These are phyloP conservation scores for Rambutsinella grinnellia DNA, from an alignment of 2,888 invertebrate genomes.

Conservation along the genomic window DNA sequence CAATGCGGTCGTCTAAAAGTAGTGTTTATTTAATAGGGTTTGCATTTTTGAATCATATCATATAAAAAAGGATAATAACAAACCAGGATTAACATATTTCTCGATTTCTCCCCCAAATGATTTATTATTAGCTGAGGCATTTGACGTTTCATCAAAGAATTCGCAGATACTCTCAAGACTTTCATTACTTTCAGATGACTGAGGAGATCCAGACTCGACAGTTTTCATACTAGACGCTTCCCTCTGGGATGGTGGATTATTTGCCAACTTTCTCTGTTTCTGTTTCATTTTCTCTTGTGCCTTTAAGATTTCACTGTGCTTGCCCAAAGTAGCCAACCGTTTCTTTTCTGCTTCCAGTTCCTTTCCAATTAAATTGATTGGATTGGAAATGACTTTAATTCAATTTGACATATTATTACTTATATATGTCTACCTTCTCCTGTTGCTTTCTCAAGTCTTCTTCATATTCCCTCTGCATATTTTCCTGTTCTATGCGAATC, in stretches of 20 bases:
- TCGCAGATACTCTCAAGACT: constrained; percentile 37
- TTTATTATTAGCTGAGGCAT: too few species aligned
- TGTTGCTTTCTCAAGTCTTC: constrained; percentile 52
- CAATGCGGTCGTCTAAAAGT: constrained; percentile 41
- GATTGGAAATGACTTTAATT: not conserved
- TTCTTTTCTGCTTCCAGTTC: constrained; percentile 24
- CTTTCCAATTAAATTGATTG: constrained; percentile 9
- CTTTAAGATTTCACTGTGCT: constrained; percentile 19
- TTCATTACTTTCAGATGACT: constrained; percentile 18
- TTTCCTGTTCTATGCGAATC: constrained; percentile 56
- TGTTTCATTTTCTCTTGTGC: constrained; percentile 4
- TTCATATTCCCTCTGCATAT: constrained; percentile 56
- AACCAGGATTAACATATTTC: constrained; percentile 2
- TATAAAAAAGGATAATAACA: constrained; percentile 1
- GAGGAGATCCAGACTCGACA: not conserved
- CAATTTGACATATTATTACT: not conserved
- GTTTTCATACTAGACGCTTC: not conserved
- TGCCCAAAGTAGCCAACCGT: constrained; percentile 4
- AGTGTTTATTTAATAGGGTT: too few species aligned
- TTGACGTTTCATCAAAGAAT: constrained; percentile 35
- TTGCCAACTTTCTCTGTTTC: not conserved
- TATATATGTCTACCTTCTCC: constrained; percentile 31
- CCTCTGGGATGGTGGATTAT: not conserved
- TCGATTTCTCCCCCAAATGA: too few species aligned
- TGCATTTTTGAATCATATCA: too few species aligned